These are phyloP conservation scores for Fistularia commersonii DNA, from an alignment of 2,797 vertebrate species.

Conservation along the genomic window DNA sequence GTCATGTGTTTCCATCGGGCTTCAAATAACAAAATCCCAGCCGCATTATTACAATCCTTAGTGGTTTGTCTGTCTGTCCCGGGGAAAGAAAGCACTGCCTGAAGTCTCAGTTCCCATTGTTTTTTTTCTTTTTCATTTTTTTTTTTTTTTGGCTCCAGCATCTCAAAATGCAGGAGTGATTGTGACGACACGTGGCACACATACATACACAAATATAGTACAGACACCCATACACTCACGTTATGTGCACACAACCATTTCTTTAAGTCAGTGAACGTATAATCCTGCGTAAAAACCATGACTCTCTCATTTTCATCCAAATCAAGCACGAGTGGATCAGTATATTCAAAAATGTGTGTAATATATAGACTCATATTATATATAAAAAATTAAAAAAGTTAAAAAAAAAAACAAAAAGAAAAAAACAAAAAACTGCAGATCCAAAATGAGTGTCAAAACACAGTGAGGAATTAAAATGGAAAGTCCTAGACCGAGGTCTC, in stretches of 20 bases:
- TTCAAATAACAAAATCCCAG: slow-evolving; percentile 11
- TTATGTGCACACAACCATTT: slow-evolving; percentile 10
- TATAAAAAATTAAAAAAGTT: slow-evolving; percentile 33
- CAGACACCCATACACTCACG: slow-evolving; percentile 3
- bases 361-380: slow-evolving; percentile 56
- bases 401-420: slow-evolving; percentile 31
- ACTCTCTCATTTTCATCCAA: slow-evolving; percentile 12
- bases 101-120: slow-evolving; percentile 12
- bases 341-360: slow-evolving; percentile 61
- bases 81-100: slow-evolving; percentile 10
- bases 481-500: slow-evolving; percentile 88
- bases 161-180: slow-evolving; percentile 20
- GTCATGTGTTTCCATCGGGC: background rate
- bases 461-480: slow-evolving; percentile 12
- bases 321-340: slow-evolving; percentile 42
- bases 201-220: slow-evolving; percentile 3
- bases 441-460: slow-evolving; percentile 35
- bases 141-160: slow-evolving; percentile 23
- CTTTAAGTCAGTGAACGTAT: slow-evolving; percentile 3
- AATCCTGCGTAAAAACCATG: slow-evolving; percentile 3
- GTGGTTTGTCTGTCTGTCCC: slow-evolving; percentile 34
- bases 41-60: slow-evolving; percentile 11
- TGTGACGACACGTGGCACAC: slow-evolving; percentile 10
- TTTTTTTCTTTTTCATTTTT: too few species aligned
- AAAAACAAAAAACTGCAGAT: slow-evolving; percentile 50